phyloP scores from a whole-genome alignment of 2,113 vertebrate genomes.

The Epinephelus lanceolatus region DNA sequence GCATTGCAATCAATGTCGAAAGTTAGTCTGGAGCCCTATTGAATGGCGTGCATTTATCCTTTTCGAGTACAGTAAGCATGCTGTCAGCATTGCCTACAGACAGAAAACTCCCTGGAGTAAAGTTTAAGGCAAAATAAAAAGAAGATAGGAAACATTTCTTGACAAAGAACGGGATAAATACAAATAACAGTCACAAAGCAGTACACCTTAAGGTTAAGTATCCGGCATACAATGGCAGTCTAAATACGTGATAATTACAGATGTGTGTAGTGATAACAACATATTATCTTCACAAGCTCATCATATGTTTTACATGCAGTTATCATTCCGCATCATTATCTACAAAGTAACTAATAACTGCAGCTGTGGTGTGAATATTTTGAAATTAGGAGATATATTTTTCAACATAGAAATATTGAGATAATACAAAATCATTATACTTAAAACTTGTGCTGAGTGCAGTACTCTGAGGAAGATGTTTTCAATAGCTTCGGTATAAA shows the following conservation, averaged over 20 bases:
- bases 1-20: neutral
- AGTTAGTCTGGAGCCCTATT: neutral
- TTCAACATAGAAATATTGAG: too few relatives aligned
- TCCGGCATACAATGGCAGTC: too few relatives aligned
- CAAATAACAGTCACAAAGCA: neutral
- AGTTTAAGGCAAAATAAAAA: neutral
- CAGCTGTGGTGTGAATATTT: neutral
- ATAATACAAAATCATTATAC: neutral
- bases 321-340: too few relatives aligned
- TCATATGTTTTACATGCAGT: neutral
- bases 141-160: neutral
- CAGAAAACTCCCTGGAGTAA: neutral
- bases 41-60: neutral
- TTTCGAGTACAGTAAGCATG: neutral
- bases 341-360: neutral
- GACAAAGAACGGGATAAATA: neutral
- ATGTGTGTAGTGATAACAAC: too few relatives aligned
- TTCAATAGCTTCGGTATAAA: neutral
- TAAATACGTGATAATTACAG: too few relatives aligned
- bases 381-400: neutral
- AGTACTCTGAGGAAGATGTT: neutral
- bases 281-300: neutral
- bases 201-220: neutral
- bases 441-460: neutral
- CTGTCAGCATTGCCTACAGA: conserved; percentile 1